Percentiles rank a stretch among this genome's conserved stretches.
Evolutionary conservation across 2,113 vertebrate species (phyloP).

Genomic region (Hippopotamus amphibius): DNA sequence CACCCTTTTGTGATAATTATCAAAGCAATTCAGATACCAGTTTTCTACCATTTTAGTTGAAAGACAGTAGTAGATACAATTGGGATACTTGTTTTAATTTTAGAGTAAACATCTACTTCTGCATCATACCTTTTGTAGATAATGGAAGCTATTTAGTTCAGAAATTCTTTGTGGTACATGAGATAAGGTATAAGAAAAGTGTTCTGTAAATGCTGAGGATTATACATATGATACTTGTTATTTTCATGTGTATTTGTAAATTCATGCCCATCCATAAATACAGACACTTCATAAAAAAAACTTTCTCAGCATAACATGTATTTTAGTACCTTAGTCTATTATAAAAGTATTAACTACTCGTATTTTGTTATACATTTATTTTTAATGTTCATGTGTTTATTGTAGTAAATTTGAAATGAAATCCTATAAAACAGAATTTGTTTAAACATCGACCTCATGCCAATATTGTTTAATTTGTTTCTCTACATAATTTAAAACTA

Average conservation of each 20-base stretch:
- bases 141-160: conserved; percentile 65
- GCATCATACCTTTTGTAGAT: conserved; percentile 70
- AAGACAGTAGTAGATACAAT: conserved; percentile 51
- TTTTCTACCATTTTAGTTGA: conserved; percentile 44
- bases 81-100: conserved; percentile 49
- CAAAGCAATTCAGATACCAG: conserved; percentile 54
- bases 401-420: conserved; percentile 78
- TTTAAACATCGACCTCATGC: conserved; percentile 63
- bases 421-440: conserved; percentile 56
- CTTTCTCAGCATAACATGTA: conserved; percentile 79
- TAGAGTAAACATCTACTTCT: conserved; percentile 62
- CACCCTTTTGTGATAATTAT: conserved; percentile 53
- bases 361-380: conserved; percentile 71
- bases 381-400: conserved; percentile 78
- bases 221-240: conserved; percentile 54
- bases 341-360: conserved; percentile 71
- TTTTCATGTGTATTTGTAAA: conserved; percentile 76
- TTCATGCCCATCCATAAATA: conserved; percentile 79
- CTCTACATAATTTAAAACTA: conserved; percentile 58
- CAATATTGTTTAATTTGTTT: conserved; percentile 63
- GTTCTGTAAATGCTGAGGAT: conserved; percentile 68
- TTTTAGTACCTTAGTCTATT: conserved; percentile 76
- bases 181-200: conserved; percentile 58
- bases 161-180: conserved; percentile 50
- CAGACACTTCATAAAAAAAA: conserved; percentile 71